phyloP scores from a whole-genome alignment of 2,888 invertebrate genomes.

The Ptilodon capucinus region DNA sequence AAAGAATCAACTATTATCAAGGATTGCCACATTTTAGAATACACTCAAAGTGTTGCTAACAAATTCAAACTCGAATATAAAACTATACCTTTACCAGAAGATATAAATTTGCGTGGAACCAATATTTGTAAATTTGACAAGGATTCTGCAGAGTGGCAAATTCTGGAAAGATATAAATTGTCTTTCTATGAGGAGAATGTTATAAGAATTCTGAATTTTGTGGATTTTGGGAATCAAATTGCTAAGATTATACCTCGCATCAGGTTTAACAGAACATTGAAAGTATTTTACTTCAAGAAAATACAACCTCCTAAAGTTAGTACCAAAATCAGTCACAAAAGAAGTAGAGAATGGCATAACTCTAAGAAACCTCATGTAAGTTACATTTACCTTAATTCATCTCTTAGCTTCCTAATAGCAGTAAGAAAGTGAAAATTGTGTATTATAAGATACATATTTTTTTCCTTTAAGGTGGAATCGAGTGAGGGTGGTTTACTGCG shows the following conservation, averaged over 20 bases:
- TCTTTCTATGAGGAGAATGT: constrained; percentile 87
- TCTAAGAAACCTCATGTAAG: constrained; percentile 68
- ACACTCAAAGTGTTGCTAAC: constrained; percentile 60
- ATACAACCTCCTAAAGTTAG: constrained; percentile 52
- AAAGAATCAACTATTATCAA: constrained; percentile 33
- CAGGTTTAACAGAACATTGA: constrained; percentile 81
- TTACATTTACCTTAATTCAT: constrained; percentile 13
- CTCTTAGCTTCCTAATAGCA: background rate
- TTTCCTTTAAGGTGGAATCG: constrained; percentile 39
- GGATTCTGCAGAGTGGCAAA: constrained; percentile 87
- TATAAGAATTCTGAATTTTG: constrained; percentile 88
- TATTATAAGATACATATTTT: background rate
- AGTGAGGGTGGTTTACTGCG: constrained; percentile 85
- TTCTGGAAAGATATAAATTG: constrained; percentile 78
- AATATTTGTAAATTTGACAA: constrained; percentile 86
- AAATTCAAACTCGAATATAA: constrained; percentile 83
- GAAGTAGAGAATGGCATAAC: constrained; percentile 73
- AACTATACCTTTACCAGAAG: constrained; percentile 88
- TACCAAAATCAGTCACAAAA: constrained; percentile 69
- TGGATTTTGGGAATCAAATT: constrained; percentile 90
- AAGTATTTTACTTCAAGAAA: constrained; percentile 73
- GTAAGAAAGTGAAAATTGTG: background rate
- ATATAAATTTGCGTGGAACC: constrained; percentile 87
- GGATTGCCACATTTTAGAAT: constrained; percentile 56
- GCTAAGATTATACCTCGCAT: constrained; percentile 86